Conservation (phyloP, 2,113 vertebrate species). For the Pontoporia blainvillei region DNA sequence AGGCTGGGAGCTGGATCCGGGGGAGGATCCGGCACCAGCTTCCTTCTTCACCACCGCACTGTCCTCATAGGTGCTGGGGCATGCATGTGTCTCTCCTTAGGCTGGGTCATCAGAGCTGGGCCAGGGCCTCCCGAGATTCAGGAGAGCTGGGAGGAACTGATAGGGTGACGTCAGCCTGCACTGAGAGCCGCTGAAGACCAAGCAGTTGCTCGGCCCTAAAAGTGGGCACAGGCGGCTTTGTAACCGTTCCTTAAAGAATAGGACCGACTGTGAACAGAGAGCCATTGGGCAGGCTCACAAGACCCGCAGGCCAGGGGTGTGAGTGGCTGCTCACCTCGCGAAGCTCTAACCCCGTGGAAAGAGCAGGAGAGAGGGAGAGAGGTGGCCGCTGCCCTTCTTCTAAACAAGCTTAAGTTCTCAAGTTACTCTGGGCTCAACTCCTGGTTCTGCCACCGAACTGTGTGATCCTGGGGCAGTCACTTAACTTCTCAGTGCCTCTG, state of each 20-base stretch:
- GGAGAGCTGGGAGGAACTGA: neutral
- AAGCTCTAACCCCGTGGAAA: neutral
- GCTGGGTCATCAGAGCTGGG: neutral
- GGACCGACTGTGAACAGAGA: neutral
- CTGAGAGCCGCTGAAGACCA: neutral
- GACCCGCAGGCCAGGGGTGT: neutral
- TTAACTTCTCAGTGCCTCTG: neutral
- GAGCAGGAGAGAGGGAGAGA: neutral
- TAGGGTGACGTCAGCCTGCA: neutral
- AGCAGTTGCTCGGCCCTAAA: neutral
- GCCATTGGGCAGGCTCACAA: neutral
- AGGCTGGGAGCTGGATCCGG: constrained; percentile 22
- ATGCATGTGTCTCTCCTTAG: neutral
- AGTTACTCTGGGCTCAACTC: neutral
- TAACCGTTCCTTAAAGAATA: neutral
- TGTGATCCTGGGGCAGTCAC: neutral
- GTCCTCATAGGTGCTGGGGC: neutral
- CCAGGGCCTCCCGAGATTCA: neutral
- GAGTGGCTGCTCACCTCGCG: neutral
- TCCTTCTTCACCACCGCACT: neutral
- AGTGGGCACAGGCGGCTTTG: neutral
- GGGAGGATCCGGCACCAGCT: neutral
- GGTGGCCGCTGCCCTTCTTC: neutral
- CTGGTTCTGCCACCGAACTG: too few species aligned
- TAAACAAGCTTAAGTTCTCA: neutral